phyloP scores from a whole-genome alignment of 1,140 invertebrate species.

The Caerostris darwini region DNA sequence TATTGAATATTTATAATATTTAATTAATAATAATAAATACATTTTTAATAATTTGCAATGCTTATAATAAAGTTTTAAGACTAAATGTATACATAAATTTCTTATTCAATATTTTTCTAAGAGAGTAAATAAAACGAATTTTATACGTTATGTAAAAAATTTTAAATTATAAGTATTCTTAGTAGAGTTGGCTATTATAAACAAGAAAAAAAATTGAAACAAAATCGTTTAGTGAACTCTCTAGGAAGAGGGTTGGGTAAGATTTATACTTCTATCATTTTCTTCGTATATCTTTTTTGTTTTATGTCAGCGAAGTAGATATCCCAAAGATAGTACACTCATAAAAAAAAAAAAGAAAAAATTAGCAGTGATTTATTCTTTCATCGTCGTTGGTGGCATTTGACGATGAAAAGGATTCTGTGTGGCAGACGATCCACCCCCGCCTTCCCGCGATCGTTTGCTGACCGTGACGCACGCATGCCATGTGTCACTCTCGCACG shows the following conservation, averaged over 20 bases:
- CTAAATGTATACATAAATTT: too few species aligned
- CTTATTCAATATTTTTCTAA: too few species aligned
- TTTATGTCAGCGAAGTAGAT: not conserved
- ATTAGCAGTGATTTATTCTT: slow-evolving; percentile 25
- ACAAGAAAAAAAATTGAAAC: not conserved
- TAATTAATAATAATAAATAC: too few species aligned
- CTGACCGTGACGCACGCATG: slow-evolving; percentile 58
- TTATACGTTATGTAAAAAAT: too few species aligned
- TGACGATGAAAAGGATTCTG: slow-evolving; percentile 39
- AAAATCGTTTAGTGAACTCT: not conserved
- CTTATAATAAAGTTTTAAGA: too few species aligned
- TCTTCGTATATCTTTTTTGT: slow-evolving; percentile 6
- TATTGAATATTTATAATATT: too few species aligned
- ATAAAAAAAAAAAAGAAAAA: not conserved
- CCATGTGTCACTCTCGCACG: slow-evolving; percentile 57
- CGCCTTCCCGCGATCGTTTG: slow-evolving; percentile 12
- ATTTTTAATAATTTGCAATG: too few species aligned
- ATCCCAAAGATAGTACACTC: not conserved
- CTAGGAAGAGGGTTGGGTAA: not conserved
- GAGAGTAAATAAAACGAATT: too few species aligned
- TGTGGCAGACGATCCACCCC: slow-evolving; percentile 23
- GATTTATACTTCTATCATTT: slow-evolving; percentile 14
- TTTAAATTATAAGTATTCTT: too few species aligned
- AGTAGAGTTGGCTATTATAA: too few species aligned
- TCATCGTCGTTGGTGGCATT: slow-evolving; percentile 47